Conservation (phyloP, 2,113 vertebrate genomes). For the human region GRCh38 chr6:3112001-3112500, state of each 20-base stretch:
- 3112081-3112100: background rate
- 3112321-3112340: background rate
- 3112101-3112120: background rate
- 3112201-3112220: background rate
- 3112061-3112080: background rate
- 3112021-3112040: background rate
- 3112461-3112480: background rate
- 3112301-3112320: background rate
- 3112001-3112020: background rate
- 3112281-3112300: background rate
- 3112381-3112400: background rate
- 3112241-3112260: background rate
- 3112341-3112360: background rate
- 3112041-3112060: constrained; percentile 4
- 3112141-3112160: background rate
- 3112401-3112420: background rate
- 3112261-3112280: background rate
- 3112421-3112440: background rate
- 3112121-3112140: background rate
- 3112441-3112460: background rate
- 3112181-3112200: background rate
- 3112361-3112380: background rate
- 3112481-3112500: background rate
- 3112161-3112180: background rate
- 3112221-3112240: background rate